phyloP scores from a whole-genome alignment of 2,888 invertebrate genomes.

The Athalia circularis region DNA sequence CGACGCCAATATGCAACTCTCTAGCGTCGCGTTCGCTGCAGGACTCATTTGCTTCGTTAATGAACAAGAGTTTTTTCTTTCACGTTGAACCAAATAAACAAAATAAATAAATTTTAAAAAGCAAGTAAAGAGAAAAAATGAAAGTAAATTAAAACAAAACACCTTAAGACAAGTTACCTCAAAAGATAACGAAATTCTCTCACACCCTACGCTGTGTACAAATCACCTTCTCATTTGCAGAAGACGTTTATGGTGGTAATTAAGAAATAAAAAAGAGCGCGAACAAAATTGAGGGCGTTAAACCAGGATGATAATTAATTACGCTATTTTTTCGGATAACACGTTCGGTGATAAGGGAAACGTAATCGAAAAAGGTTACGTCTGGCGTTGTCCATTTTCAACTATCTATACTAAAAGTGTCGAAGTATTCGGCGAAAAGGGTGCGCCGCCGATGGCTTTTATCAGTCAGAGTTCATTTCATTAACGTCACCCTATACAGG shows the following conservation, averaged over 20 bases:
- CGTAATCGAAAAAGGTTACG: too few relatives aligned
- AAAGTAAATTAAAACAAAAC: too few relatives aligned
- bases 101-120: not conserved
- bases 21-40: not conserved
- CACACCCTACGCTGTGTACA: too few relatives aligned
- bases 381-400: not conserved
- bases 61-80: slow-evolving; percentile 26
- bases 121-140: not conserved
- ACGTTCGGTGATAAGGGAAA: too few relatives aligned
- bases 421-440: slow-evolving; percentile 15
- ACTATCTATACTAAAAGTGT: not conserved
- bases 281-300: too few relatives aligned
- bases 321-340: too few relatives aligned
- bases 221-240: too few relatives aligned
- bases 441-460: slow-evolving; percentile 26
- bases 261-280: too few relatives aligned
- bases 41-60: slow-evolving; percentile 38
- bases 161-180: too few relatives aligned
- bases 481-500: slow-evolving; percentile 36
- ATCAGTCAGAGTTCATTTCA: slow-evolving; percentile 45
- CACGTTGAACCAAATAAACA: not conserved
- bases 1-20: slow-evolving; percentile 48
- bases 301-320: too few relatives aligned
- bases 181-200: too few relatives aligned
- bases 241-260: too few relatives aligned